These are phyloP conservation scores for Lysiphlebus fabarum DNA, from an alignment of 1,140 invertebrate genomes.

Conservation along the genomic window DNA sequence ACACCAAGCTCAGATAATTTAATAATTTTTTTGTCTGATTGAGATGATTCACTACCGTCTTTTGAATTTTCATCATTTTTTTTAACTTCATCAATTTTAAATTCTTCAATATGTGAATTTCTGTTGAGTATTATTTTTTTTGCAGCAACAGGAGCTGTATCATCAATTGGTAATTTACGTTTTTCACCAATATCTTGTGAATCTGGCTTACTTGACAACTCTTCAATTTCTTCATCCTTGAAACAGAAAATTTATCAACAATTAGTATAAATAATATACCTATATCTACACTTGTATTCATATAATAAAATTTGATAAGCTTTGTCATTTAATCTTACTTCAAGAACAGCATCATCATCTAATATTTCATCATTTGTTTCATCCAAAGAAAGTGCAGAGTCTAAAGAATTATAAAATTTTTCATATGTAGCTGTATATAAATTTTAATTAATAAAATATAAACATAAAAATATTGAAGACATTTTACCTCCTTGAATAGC, in stretches of 20 bases:
- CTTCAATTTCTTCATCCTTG: slow-evolving; percentile 53
- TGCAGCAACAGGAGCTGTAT: slow-evolving; percentile 38
- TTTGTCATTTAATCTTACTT: slow-evolving; percentile 34
- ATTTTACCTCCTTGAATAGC: slow-evolving; percentile 58
- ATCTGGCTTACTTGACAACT: slow-evolving; percentile 45
- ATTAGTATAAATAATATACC: not conserved
- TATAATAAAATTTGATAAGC: not conserved
- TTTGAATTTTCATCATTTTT: slow-evolving; percentile 33
- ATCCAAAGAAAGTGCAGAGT: slow-evolving; percentile 48
- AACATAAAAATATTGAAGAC: slow-evolving; percentile 15
- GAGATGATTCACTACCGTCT: slow-evolving; percentile 25
- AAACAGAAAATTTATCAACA: slow-evolving; percentile 7
- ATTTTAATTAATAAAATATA: slow-evolving; percentile 1
- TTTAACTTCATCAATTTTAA: slow-evolving; percentile 37
- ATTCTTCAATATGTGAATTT: slow-evolving; percentile 57
- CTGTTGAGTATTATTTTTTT: slow-evolving; percentile 70
- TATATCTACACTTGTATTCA: not conserved
- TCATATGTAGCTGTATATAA: not conserved
- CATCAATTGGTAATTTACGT: slow-evolving; percentile 44
- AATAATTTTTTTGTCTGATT: slow-evolving; percentile 56
- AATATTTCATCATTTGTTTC: slow-evolving; percentile 54
- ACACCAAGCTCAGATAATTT: slow-evolving; percentile 62
- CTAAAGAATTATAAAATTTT: slow-evolving; percentile 29
- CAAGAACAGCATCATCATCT: slow-evolving; percentile 56
- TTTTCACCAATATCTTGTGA: slow-evolving; percentile 42